Base-by-base conservation (phyloP, 2,113 vertebrate genomes). In the Condylura cristata region DNA sequence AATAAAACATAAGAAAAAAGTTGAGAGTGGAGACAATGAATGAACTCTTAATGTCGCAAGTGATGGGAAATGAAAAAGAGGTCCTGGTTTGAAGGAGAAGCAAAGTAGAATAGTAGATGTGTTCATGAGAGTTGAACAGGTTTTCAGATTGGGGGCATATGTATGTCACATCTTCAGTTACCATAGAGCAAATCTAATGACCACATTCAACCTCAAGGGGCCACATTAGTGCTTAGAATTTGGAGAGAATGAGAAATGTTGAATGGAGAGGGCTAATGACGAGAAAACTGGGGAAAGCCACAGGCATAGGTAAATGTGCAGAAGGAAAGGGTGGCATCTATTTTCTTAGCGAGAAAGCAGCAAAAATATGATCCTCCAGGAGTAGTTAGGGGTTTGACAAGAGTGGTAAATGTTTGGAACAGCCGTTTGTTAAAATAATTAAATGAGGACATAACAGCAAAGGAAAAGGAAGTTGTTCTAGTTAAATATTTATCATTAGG, bases 401-500 rank as follows among this genome's bases (percentile, higher is more conserved):
- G 86, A 93, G 44, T 46, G 14, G 89, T 94, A 91, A 93, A 79
- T 56, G 89, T 93, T 88, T 93, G 63, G 34, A 97, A 76, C 89
- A 94, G 78, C 70, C 41, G 2, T 93, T 97, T 95, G 96, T 97
- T 97, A 96, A 96, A 96, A 96, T 97, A 96, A 96, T 97, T 96
- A 95, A 94, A 79, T 1, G 8, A 83, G 86, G 89, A 94, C 86
- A 95, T 46, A 96, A 88, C 70, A 80, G 83, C 89, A 78, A 87
- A 89, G 83, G 86, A 86, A 95, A 83, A 90, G 91, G 89, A 95
- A 95, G 94, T 89, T 92, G 92, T 96, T 92, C 91, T 93, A 86
- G 79, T 96, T 96, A 97, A 96, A 96, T 96, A 96, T 97, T 97
- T 96, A 97, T 97, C 93, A 91, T 86, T 82, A 68, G 91, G 75